Evolutionary conservation across 64 coral and sea anemone genomes (phyloP).

Genomic region (Porites lutea): DNA sequence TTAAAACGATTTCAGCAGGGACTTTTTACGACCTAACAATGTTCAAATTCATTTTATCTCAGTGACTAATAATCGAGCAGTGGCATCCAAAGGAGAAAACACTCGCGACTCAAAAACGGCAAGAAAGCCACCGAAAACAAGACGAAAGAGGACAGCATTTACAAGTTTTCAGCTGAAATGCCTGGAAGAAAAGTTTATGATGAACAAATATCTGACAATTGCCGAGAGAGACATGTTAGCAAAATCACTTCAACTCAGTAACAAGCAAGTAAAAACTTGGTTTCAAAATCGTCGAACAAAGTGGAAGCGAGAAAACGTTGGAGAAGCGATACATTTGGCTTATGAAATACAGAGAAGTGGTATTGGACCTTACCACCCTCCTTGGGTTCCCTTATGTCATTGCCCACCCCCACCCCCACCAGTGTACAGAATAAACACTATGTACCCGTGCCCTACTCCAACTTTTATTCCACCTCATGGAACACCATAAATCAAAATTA

Average conservation of each 20-base stretch:
- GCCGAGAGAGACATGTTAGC: constrained; percentile 94
- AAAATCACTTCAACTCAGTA: constrained; percentile 92
- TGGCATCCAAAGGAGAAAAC: background rate
- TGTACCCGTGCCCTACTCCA: constrained; percentile 55
- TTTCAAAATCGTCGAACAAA: constrained; percentile 99
- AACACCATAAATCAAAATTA: background rate
- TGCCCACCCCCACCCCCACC: constrained; percentile 75
- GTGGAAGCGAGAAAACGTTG: constrained; percentile 98
- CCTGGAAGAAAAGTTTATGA: constrained; percentile 94
- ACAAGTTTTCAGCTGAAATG: constrained; percentile 98
- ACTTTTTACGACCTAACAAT: too few relatives aligned
- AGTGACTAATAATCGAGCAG: background rate
- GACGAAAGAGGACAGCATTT: constrained; percentile 89
- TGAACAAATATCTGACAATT: constrained; percentile 96
- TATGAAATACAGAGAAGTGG: constrained; percentile 77
- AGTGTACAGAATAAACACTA: constrained; percentile 73
- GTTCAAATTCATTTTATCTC: background rate
- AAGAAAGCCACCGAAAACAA: constrained; percentile 69
- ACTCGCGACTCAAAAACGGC: constrained; percentile 51
- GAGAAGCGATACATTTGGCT: constrained; percentile 84
- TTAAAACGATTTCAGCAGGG: too few relatives aligned
- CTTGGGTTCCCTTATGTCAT: constrained; percentile 79
- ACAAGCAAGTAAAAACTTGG: constrained; percentile 98
- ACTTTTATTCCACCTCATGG: constrained; percentile 41
- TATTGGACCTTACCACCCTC: constrained; percentile 61